These are phyloP conservation scores for Agriopis leucophaearia DNA, from an alignment of 2,888 invertebrate genomes.

Conservation along the genomic window DNA sequence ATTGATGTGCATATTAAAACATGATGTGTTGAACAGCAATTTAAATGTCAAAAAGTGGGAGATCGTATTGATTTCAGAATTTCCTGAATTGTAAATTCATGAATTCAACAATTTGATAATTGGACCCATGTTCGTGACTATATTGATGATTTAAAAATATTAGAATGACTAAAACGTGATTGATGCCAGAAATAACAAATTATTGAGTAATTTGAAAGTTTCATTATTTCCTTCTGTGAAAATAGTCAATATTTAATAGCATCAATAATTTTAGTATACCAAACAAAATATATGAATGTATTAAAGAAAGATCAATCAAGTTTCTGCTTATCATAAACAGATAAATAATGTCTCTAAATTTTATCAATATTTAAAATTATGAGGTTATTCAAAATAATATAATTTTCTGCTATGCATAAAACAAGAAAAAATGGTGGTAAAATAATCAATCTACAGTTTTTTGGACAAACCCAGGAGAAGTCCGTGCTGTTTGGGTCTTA, in stretches of 20 bases:
- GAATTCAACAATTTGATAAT: too few relatives aligned
- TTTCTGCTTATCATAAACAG: slow-evolving; percentile 3
- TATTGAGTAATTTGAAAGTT: slow-evolving; percentile 14
- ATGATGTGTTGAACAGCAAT: slow-evolving; percentile 5
- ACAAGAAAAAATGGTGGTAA: not conserved
- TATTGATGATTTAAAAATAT: not conserved
- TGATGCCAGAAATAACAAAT: slow-evolving; percentile 18
- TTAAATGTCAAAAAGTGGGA: slow-evolving; percentile 7
- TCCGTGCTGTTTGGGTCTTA: slow-evolving; percentile 14
- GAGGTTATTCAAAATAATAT: not conserved
- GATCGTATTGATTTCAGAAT: not conserved
- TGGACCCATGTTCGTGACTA: not conserved
- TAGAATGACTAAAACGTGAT: not conserved
- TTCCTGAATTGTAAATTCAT: not conserved
- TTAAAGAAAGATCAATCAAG: slow-evolving; percentile 10
- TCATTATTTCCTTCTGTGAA: slow-evolving; percentile 12
- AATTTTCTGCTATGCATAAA: slow-evolving; percentile 7
- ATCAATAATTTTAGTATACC: not conserved
- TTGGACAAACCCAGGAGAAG: slow-evolving; percentile 30
- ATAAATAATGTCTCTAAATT: slow-evolving; percentile 22
- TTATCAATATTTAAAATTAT: not conserved
- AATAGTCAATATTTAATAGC: not conserved
- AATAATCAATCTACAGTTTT: slow-evolving; percentile 20
- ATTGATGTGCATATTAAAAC: slow-evolving; percentile 14
- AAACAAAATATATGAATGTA: not conserved